Base-by-base conservation (phyloP, 1,140 invertebrate genomes). In the Steinernema khuongi region DNA sequence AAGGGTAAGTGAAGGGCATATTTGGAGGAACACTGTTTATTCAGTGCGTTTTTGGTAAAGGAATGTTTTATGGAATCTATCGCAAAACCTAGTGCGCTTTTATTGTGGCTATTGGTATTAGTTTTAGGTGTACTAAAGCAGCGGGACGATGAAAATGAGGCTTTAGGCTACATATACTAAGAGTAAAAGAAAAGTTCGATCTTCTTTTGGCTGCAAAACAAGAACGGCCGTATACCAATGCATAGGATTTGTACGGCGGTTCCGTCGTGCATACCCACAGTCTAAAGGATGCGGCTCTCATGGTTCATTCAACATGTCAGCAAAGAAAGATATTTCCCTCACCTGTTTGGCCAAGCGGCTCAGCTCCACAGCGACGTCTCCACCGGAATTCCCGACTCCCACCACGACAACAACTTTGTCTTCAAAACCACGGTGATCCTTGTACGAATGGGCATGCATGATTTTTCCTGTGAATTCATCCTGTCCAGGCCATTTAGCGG, bases 381-480 rank as follows among this genome's bases (percentile, higher is more conserved):
- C 86, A 19, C 86, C 88, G 1, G 88, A 88, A 78, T 88, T 88
- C 2, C 88, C 88, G 30, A 88, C 81, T 26, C 88, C 88, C 31
- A 88, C 79, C 22, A 88, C 85, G 1, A 87, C 77, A n/a, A 86
- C 85, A 4, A 74, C 79, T 69, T 86, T 85, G 32, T 85, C 83
- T 30, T 85, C 82, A 71, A 80, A 86, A 18, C 81, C 83, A 32
- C 67, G 71, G 7, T 79, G 80, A 67, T 79, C 79, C 69, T 84
- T 83, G 77, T 86, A 87, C 7, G 81, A 79, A 70, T 87, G 86
- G 0, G 87, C 83, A 76, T 88, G 88, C 7, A 88, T 75, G 4
- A 83, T 77, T 36, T 81, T 77, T n/a, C 87, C 87, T 72, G 85
- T 74, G 78, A 88, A 88, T 17, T 82, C 77, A 0, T 85, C 79